Percentiles rank a stretch among this genome's conserved stretches.
These are phyloP conservation scores for Enhydra lutris DNA, from an alignment of 2,113 vertebrate genomes.

Conservation along the genomic window DNA sequence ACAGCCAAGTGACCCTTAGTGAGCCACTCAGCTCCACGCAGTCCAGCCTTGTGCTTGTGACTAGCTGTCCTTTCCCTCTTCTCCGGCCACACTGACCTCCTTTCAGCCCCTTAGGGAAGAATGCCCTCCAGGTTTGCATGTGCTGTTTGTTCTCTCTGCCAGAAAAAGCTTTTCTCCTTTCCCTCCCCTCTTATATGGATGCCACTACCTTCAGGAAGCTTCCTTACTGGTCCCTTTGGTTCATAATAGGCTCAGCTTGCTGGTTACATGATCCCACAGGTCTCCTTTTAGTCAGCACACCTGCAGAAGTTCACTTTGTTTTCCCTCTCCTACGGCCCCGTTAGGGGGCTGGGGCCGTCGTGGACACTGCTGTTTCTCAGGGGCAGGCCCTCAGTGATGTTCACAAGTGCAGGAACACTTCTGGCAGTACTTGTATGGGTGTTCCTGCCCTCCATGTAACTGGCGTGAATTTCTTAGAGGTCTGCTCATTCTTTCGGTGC, in stretches of 20 bases:
- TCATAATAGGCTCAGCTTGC: background rate
- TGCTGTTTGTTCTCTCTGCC: background rate
- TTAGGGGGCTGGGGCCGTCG: background rate
- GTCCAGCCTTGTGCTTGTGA: background rate
- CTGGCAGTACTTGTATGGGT: fast-evolving
- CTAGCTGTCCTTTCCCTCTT: background rate
- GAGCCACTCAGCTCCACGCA: background rate
- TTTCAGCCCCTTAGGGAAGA: background rate
- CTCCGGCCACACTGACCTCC: background rate
- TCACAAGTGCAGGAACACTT: fast-evolving
- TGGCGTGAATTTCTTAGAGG: background rate
- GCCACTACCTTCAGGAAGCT: background rate
- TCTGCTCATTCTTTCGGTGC: background rate
- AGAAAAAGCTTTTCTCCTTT: background rate
- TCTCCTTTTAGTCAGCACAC: background rate
- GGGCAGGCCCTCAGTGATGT: background rate
- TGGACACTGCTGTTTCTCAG: background rate
- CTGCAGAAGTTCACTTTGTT: background rate
- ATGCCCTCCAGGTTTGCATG: background rate
- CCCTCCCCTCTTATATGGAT: background rate
- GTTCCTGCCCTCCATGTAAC: background rate
- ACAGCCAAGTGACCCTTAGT: background rate
- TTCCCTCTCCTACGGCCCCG: fast-evolving
- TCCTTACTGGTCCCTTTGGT: background rate
- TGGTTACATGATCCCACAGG: background rate